Conservation (phyloP, 2,113 vertebrate species). For the Heterotis niloticus region DNA sequence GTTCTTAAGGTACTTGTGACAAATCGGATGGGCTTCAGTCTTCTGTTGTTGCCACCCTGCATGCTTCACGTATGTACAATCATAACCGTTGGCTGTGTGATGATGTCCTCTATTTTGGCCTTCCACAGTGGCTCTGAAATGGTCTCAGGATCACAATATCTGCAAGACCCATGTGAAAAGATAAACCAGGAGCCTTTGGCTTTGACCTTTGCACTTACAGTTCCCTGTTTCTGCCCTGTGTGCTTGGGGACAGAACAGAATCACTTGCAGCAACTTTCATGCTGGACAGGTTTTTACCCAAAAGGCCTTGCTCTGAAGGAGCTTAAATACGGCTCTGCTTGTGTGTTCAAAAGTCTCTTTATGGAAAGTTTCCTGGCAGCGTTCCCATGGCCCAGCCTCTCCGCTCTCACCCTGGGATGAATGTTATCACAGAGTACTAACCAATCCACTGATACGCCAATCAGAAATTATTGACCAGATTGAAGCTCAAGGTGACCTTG, state of each 20-base stretch:
- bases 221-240: too few relatives aligned
- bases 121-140: not conserved
- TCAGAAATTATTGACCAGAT: conserved; percentile 2
- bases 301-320: too few relatives aligned
- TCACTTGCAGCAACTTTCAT: not conserved
- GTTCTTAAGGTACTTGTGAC: too few relatives aligned
- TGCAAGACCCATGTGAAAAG: not conserved
- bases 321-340: not conserved
- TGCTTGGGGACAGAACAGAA: too few relatives aligned
- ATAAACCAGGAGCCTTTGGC: not conserved
- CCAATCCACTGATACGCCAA: not conserved
- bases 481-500: conserved; percentile 12
- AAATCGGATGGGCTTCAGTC: too few relatives aligned
- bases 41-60: too few relatives aligned
- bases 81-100: not conserved
- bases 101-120: not conserved
- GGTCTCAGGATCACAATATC: not conserved
- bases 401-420: not conserved
- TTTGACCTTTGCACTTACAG: too few relatives aligned
- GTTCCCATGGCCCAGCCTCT: not conserved
- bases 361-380: not conserved
- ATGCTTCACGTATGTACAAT: too few relatives aligned
- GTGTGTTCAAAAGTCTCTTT: too few relatives aligned
- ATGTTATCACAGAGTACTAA: not conserved
- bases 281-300: not conserved